Evolutionary conservation across 2,888 invertebrate species (phyloP).

Genomic region (Pachymerium ferrugineum): DNA sequence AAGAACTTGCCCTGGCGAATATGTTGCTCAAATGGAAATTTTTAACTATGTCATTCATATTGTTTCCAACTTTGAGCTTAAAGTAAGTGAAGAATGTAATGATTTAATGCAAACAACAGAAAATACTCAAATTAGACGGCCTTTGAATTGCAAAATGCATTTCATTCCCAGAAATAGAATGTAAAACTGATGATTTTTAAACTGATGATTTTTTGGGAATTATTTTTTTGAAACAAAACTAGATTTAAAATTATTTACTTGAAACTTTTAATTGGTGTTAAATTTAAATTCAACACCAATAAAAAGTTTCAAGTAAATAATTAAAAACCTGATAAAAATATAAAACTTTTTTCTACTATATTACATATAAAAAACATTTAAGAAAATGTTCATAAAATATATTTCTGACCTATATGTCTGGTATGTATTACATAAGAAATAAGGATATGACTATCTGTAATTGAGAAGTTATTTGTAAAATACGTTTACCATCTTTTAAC

Average conservation of each 20-base stretch:
- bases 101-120: not conserved
- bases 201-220: too few species aligned
- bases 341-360: too few species aligned
- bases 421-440: not conserved
- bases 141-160: not conserved
- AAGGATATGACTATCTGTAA: not conserved
- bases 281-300: not conserved
- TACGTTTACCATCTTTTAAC: not conserved
- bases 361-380: too few species aligned
- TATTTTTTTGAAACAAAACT: not conserved
- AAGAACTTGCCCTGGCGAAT: constrained; percentile 19
- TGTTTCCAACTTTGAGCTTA: not conserved
- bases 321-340: too few species aligned
- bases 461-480: not conserved
- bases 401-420: too few species aligned
- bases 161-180: not conserved
- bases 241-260: too few species aligned
- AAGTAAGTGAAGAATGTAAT: not conserved
- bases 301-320: too few species aligned
- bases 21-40: not conserved
- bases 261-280: too few species aligned
- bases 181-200: too few species aligned
- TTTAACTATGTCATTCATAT: not conserved
- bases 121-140: not conserved
- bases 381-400: too few species aligned